Evolutionary conservation across 64 coral and sea anemone species (phyloP).

Genomic region (Astreopora myriophthalma): DNA sequence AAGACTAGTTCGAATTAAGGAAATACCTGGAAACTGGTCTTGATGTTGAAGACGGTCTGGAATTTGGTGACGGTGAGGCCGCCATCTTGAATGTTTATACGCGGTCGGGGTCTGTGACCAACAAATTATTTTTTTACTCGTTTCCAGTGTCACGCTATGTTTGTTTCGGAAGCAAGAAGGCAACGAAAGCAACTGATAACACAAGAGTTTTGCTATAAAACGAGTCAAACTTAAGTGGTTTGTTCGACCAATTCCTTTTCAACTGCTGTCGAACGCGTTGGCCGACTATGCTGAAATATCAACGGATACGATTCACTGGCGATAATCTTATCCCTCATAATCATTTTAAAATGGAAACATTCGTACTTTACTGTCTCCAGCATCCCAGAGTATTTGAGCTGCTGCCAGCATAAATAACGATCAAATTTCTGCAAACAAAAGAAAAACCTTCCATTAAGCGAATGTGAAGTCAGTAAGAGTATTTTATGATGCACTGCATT

Average conservation of each 20-base stretch:
- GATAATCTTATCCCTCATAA: too few species aligned
- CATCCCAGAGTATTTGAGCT: slow-evolving; percentile 71
- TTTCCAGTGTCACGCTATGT: neutral
- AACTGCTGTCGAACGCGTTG: too few species aligned
- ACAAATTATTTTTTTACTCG: neutral
- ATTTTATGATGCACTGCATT: too few species aligned
- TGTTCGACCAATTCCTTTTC: too few species aligned
- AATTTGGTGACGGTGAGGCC: neutral
- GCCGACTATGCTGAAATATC: too few species aligned
- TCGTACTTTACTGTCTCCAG: slow-evolving; percentile 66
- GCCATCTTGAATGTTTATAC: neutral
- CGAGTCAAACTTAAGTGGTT: too few species aligned
- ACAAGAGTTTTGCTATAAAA: too few species aligned
- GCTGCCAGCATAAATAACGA: slow-evolving; percentile 63
- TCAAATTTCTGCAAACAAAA: slow-evolving; percentile 42
- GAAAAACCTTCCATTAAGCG: neutral
- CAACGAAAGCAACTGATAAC: neutral
- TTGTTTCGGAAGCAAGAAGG: neutral
- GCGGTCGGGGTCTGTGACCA: neutral
- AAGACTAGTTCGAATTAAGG: neutral
- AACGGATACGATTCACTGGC: too few species aligned
- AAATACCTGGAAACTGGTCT: slow-evolving; percentile 16
- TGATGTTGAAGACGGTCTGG: neutral
- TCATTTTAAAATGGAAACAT: neutral
- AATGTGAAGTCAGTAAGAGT: too few species aligned